Conservation (phyloP, 2,888 invertebrate species). For the Tiphia femorata region DNA sequence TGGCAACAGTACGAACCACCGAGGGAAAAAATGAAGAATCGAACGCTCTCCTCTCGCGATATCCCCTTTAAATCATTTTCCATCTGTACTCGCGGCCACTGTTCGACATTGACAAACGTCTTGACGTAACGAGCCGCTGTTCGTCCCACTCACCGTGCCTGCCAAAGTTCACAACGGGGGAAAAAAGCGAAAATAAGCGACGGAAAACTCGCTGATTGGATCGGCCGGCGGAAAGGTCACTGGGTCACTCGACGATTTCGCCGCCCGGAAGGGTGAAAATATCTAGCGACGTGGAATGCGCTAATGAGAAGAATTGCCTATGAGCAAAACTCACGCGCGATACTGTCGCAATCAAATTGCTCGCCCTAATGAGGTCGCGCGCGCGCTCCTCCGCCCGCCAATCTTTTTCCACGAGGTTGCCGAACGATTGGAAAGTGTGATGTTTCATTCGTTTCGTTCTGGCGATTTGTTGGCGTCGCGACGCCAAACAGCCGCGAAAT, state of each 20-base stretch:
- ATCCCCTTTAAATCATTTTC: too few species aligned
- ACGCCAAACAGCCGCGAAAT: too few species aligned
- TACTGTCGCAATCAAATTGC: conserved; percentile 37
- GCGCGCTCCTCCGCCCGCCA: conserved; percentile 25
- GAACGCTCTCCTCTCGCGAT: neutral
- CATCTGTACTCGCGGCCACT: too few species aligned
- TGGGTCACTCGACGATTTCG: conserved; percentile 25
- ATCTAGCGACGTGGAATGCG: conserved; percentile 26
- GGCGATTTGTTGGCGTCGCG: too few species aligned
- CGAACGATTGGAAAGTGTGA: too few species aligned
- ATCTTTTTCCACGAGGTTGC: conserved; percentile 25
- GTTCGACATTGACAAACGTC: conserved; percentile 12
- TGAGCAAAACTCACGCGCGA: conserved; percentile 25
- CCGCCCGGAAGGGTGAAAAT: conserved; percentile 13
- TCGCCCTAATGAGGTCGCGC: conserved; percentile 39
- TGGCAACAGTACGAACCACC: neutral
- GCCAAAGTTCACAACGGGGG: too few species aligned
- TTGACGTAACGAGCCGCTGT: conserved; percentile 29
- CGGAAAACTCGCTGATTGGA: too few species aligned
- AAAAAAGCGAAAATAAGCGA: neutral
- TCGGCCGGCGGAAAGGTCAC: neutral
- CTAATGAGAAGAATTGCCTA: conserved; percentile 42
- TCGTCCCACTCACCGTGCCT: too few species aligned
- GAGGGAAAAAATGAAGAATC: neutral
- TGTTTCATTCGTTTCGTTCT: too few species aligned